Conservation (phyloP, 2,113 vertebrate species). For the Enhydra lutris region DNA sequence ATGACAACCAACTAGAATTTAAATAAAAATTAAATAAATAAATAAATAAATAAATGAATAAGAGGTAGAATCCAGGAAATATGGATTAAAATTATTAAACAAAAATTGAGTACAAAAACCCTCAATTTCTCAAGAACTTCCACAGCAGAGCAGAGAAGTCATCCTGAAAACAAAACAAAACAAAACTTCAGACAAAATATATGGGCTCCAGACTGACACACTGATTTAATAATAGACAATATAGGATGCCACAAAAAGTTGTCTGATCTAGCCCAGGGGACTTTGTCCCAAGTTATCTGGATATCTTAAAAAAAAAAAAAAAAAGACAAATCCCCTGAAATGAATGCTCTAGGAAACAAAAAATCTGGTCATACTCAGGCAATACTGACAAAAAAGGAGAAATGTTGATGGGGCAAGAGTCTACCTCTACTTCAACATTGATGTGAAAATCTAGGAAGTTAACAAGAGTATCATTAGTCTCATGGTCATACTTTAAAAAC, state of each 20-base stretch:
- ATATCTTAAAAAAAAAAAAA: constrained; percentile 17
- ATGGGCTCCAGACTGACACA: not conserved
- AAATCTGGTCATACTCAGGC: not conserved
- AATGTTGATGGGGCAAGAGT: not conserved
- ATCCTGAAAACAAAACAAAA: not conserved
- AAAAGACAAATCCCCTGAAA: not conserved
- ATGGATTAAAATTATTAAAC: not conserved
- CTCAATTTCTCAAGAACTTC: not conserved
- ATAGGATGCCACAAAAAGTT: not conserved
- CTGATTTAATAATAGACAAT: not conserved
- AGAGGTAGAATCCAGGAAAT: not conserved
- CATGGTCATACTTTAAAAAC: not conserved
- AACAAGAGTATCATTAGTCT: not conserved
- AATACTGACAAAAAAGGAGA: not conserved
- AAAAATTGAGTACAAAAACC: not conserved
- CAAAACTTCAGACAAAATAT: not conserved
- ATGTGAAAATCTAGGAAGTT: not conserved
- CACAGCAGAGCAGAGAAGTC: not conserved
- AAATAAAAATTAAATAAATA: not conserved
- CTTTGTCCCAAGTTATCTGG: not conserved
- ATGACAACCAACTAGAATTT: not conserved
- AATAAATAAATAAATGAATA: not conserved
- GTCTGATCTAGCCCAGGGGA: not conserved
- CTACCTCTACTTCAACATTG: not conserved
- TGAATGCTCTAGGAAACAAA: not conserved